Evolutionary conservation across 2,888 invertebrate genomes (phyloP).

Genomic region (Metallyticus violacea): DNA sequence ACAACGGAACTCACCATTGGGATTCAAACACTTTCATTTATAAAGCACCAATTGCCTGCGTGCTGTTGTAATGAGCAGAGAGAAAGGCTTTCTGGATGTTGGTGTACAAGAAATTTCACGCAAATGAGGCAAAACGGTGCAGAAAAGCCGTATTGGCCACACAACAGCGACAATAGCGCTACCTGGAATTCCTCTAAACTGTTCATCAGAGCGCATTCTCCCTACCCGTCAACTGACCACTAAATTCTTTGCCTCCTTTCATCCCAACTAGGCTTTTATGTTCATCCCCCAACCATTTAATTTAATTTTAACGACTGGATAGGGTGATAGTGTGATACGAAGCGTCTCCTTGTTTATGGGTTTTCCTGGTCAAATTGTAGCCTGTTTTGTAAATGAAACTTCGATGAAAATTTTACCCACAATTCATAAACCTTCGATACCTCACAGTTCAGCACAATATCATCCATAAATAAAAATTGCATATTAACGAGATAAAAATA

Average conservation of each 20-base stretch:
- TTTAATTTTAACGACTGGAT: slow-evolving; percentile 26
- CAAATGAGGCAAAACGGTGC: background rate
- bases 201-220: background rate
- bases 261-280: slow-evolving; percentile 5
- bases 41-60: too few species aligned
- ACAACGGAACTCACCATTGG: too few species aligned
- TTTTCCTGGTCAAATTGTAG: background rate
- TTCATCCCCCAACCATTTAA: slow-evolving; percentile 5
- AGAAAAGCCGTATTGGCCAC: background rate
- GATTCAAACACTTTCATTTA: too few species aligned
- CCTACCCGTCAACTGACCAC: background rate
- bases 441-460: background rate
- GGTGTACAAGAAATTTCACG: background rate
- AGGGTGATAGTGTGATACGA: too few species aligned
- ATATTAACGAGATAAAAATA: too few species aligned
- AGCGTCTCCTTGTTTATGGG: background rate
- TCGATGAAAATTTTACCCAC: background rate
- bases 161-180: background rate
- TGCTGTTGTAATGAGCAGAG: too few species aligned
- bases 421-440: background rate
- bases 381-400: background rate
- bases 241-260: background rate
- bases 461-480: too few species aligned
- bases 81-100: background rate
- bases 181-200: slow-evolving; percentile 6